Conservation (phyloP, 2,113 vertebrate genomes). For the Sisor rabdophorus region DNA sequence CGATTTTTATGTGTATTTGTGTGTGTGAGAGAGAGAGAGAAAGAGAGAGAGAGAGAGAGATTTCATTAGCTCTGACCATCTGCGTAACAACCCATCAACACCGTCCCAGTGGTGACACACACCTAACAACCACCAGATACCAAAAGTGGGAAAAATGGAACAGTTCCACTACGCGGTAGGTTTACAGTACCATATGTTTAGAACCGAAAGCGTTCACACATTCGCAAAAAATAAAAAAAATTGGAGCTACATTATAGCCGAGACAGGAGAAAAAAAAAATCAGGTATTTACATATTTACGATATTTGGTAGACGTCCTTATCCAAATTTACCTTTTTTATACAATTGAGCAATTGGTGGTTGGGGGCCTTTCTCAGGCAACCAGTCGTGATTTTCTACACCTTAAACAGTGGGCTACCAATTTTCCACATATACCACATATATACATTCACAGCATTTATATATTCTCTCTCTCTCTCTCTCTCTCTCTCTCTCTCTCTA, state of each 20-base stretch:
- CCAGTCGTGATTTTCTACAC: too few species aligned
- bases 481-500: too few species aligned
- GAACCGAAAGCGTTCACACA: background rate
- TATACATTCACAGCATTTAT: too few species aligned
- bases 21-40: conserved; percentile 30
- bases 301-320: too few species aligned
- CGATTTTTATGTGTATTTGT: background rate
- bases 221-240: background rate
- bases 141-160: conserved; percentile 17
- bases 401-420: too few species aligned
- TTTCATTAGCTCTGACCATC: conserved; percentile 73
- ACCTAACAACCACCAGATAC: conserved; percentile 60
- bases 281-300: too few species aligned
- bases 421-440: too few species aligned
- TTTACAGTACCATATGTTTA: conserved; percentile 28
- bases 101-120: conserved; percentile 63
- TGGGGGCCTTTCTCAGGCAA: too few species aligned
- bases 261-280: background rate
- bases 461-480: too few species aligned
- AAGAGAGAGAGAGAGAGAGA: conserved; percentile 53
- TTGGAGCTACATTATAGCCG: background rate
- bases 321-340: too few species aligned
- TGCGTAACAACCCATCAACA: conserved; percentile 65
- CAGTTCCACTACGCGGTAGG: conserved; percentile 6
- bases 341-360: too few species aligned